Conservation (phyloP, 2,113 vertebrate genomes). For the Nesoenas mayeri region DNA sequence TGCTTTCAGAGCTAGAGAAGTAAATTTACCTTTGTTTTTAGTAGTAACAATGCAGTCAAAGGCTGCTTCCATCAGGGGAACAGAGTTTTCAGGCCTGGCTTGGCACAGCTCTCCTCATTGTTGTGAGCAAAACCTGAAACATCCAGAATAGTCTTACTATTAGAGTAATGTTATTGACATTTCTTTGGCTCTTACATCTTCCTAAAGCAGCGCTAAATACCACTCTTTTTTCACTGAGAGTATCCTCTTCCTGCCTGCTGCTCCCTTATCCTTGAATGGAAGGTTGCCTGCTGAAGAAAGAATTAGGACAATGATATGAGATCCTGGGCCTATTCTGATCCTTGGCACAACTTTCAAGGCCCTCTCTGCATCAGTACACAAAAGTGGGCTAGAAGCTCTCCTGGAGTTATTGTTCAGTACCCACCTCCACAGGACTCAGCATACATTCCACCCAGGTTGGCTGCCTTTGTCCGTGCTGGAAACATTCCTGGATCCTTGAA, state of each 20-base stretch:
- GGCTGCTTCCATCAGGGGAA: not conserved
- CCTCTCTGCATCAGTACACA: not conserved
- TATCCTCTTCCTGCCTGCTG: accelerated
- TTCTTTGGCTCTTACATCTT: not conserved
- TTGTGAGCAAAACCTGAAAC: accelerated
- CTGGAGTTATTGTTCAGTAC: not conserved
- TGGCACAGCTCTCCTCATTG: not conserved
- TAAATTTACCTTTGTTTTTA: not conserved
- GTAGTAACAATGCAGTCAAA: not conserved
- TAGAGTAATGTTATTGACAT: not conserved
- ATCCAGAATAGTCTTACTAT: not conserved
- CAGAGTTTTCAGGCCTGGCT: not conserved
- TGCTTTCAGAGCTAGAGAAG: not conserved
- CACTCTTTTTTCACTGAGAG: not conserved
- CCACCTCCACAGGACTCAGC: not conserved
- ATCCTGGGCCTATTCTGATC: not conserved
- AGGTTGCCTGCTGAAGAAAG: not conserved
- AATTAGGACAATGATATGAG: not conserved
- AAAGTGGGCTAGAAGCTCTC: not conserved
- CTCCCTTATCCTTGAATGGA: accelerated
- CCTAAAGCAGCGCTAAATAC: not conserved
- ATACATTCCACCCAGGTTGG: not conserved
- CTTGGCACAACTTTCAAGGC: not conserved
- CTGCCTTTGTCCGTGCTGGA: not conserved
- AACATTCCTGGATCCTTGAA: not conserved